Evolutionary conservation across 2,888 invertebrate genomes (phyloP).

Genomic region (Pyrrhia umbra): DNA sequence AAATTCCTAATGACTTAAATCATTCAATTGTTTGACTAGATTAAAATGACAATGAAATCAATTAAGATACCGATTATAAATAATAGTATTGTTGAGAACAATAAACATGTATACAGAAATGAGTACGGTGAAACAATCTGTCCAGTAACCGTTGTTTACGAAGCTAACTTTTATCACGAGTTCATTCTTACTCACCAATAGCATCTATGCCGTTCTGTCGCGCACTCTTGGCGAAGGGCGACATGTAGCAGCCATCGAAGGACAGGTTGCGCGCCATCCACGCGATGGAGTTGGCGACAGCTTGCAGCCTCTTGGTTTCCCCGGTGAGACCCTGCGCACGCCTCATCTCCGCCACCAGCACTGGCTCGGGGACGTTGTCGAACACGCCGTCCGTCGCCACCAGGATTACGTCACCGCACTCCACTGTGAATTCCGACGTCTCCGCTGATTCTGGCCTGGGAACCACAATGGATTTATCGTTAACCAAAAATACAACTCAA

Average conservation of each 20-base stretch:
- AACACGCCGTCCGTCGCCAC: conserved; percentile 99
- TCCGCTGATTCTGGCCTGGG: conserved; percentile 97
- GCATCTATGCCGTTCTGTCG: conserved; percentile 97
- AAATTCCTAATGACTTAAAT: neutral
- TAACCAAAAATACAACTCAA: too few relatives aligned
- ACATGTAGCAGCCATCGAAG: conserved; percentile 98
- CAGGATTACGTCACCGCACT: conserved; percentile 98
- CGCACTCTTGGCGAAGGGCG: conserved; percentile 98
- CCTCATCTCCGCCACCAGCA: conserved; percentile 96
- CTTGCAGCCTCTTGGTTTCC: conserved; percentile 95
- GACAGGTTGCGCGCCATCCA: conserved; percentile 98
- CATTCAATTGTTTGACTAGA: neutral
- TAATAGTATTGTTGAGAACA: neutral
- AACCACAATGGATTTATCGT: neutral
- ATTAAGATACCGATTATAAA: neutral
- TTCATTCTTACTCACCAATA: conserved; percentile 91
- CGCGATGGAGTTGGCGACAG: conserved; percentile 98
- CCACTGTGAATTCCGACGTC: conserved; percentile 95
- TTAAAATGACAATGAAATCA: neutral
- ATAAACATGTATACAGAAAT: neutral
- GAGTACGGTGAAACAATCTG: neutral
- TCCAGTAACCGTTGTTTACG: neutral
- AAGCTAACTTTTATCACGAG: neutral
- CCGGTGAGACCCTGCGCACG: conserved; percentile 87
- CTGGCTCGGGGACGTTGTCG: conserved; percentile 98